Conservation (phyloP, 2,888 invertebrate species). For the Terebella lapidaria region DNA sequence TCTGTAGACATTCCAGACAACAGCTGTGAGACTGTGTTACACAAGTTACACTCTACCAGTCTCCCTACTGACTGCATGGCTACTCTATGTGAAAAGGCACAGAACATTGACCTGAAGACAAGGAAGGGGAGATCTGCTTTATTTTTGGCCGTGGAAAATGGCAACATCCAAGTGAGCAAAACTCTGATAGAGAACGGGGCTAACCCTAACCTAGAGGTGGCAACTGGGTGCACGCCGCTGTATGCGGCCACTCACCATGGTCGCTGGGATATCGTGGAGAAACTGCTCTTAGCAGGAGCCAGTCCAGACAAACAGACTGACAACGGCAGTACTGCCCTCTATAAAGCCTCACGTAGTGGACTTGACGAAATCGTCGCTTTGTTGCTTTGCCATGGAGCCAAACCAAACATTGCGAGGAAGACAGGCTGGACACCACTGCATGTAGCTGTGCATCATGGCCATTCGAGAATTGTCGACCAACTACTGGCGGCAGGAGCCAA, state of each 20-base stretch:
- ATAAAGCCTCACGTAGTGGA: constrained; percentile 3
- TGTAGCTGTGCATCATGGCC: constrained; percentile 7
- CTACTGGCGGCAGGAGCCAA: constrained; percentile 7
- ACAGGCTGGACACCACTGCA: constrained; percentile 11
- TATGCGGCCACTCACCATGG: constrained; percentile 5
- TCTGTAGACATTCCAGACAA: neutral
- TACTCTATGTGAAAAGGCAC: neutral
- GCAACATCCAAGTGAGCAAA: constrained; percentile 1
- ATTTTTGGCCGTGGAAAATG: constrained; percentile 4
- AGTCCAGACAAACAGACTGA: constrained; percentile 1
- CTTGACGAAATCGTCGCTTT: constrained; percentile 2
- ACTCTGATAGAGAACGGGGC: constrained; percentile 5
- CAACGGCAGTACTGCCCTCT: constrained; percentile 8
- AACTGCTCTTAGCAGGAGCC: neutral
- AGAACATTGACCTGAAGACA: neutral
- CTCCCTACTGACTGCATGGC: neutral
- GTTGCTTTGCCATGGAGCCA: neutral
- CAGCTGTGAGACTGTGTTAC: neutral
- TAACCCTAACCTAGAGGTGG: constrained; percentile 5
- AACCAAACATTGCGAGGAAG: constrained; percentile 1
- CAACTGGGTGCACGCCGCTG: constrained; percentile 5
- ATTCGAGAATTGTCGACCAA: constrained; percentile 10
- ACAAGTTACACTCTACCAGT: neutral
- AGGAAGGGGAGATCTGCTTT: neutral
- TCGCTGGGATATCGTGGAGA: neutral